These are phyloP conservation scores for Tenualosa thibaudeaui DNA, from an alignment of 2,797 vertebrate species.

Conservation along the genomic window DNA sequence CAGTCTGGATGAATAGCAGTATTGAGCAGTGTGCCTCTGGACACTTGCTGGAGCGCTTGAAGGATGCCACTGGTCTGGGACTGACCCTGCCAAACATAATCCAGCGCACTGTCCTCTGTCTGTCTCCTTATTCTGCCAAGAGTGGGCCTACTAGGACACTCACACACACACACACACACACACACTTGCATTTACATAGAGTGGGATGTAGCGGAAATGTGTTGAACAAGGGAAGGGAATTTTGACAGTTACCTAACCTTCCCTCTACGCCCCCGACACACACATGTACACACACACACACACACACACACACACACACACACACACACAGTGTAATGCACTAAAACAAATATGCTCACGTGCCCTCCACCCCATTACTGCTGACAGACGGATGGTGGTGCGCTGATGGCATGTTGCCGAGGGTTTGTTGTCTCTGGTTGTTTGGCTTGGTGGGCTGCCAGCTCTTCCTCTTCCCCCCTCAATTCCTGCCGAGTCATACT, in stretches of 20 bases:
- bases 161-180: neutral
- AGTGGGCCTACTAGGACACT: neutral
- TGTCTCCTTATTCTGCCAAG: neutral
- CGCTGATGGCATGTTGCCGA: neutral
- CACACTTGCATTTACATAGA: neutral
- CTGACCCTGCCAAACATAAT: neutral
- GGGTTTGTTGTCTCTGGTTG: neutral
- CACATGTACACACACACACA: neutral
- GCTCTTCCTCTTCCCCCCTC: neutral
- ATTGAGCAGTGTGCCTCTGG: neutral
- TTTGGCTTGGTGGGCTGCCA: constrained; percentile 5
- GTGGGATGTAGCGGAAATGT: neutral
- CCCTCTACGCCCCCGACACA: neutral
- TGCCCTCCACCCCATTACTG: neutral
- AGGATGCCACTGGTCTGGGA: neutral
- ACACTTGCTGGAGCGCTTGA: neutral
- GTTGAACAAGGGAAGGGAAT: neutral
- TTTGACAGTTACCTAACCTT: neutral
- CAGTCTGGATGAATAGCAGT: neutral
- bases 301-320: constrained; percentile 1
- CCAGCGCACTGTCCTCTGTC: neutral
- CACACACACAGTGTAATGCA: neutral
- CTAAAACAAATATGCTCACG: neutral
- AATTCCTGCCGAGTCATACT: neutral
- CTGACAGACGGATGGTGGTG: neutral